Conservation (phyloP, 2,113 vertebrate genomes). For the Sterna hirundo region DNA sequence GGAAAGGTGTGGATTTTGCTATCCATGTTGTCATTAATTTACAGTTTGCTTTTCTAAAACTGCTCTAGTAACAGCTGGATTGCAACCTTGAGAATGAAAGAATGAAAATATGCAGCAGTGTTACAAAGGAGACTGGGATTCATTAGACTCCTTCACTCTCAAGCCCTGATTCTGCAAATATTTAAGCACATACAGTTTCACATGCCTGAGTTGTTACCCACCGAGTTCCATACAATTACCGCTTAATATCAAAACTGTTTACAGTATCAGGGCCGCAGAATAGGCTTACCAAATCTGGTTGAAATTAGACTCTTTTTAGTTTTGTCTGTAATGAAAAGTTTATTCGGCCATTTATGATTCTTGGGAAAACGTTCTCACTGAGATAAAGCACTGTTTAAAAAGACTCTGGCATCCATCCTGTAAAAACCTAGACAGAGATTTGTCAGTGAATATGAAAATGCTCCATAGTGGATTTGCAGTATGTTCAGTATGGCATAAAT, state of each 20-base stretch:
- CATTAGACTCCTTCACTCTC: not conserved
- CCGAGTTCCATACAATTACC: not conserved
- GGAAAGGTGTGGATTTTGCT: not conserved
- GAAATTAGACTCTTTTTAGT: not conserved
- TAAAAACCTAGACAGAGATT: not conserved
- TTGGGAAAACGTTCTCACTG: not conserved
- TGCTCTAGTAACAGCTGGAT: not conserved
- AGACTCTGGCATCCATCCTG: not conserved
- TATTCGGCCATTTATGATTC: not conserved
- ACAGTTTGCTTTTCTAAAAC: not conserved
- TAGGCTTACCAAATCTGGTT: not conserved
- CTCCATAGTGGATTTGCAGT: not conserved
- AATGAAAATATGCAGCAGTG: not conserved
- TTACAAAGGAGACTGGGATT: constrained; percentile 34
- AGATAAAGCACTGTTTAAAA: not conserved
- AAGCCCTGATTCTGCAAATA: not conserved
- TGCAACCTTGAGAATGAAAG: not conserved
- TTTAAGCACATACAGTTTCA: not conserved
- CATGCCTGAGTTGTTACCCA: not conserved
- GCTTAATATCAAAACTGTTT: not conserved
- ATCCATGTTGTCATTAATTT: not conserved
- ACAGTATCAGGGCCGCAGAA: not conserved
- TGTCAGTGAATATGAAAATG: not conserved
- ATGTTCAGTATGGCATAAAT: not conserved
- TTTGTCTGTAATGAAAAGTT: not conserved